Evolutionary conservation across 2,888 invertebrate species (phyloP), one percentile per base, ranked within the genome.

Genomic region (Eupithecia pulchellata): DNA sequence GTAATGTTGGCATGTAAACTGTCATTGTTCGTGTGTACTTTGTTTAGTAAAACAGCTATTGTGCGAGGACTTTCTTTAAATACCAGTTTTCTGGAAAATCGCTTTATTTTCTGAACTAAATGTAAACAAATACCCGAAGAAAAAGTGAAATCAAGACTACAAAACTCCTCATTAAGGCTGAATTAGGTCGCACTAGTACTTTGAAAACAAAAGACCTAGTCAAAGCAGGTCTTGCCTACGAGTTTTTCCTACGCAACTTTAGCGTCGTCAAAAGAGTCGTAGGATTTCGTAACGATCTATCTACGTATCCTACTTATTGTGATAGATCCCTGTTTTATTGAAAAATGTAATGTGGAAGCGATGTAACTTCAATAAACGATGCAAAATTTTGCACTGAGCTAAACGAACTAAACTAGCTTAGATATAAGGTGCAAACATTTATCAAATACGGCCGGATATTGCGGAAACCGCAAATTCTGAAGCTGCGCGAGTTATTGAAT

Each of bases 1-100:
- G 72, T 72, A 34, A 68, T 85, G 87, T 87, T 89, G 86, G 89
- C 89, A 88, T 88, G 91, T 90, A 92, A 92, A 92, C 92, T 87
- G 81, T 85, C 91, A 91, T 93, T 92, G 92, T 92, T 91, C 89
- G 83, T 79, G 66, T 74, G 77, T 81, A 84, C 87, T 87, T 88
- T 87, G 84, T 81, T 77, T 74, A 80, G 87, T 84, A 85, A 87
- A 83, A 77, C 75, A 79, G 77, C 78, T 80, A 81, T 85, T 86
- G 86, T 88, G 87, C 87, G 86, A 80, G 80, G 66, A 75, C 71
- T 79, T 81, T 79, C 77, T 80, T 79, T 78, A 72, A 73, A 74
- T 74, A 67, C 52, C 52, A 68, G 74, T 32, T 76, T 75, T 74
- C 69, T 66, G 70, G 70, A 72, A 72, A 77, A 75, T 65, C 52